Percentiles rank a stretch among this genome's conserved stretches.
Conservation (phyloP, 1,140 invertebrate species). For the Meloidogyne exigua region DNA sequence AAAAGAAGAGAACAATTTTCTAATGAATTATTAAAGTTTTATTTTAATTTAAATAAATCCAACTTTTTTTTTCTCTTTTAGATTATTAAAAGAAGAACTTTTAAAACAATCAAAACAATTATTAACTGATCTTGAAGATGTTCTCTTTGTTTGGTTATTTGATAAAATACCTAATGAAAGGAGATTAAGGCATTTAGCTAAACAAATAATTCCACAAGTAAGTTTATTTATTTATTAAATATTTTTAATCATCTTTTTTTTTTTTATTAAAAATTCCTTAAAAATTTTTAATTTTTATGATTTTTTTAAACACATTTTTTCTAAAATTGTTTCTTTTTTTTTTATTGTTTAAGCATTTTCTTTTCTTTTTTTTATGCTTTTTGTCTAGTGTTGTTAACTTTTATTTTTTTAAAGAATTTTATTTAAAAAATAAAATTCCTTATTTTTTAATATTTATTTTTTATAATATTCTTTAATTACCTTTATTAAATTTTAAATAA, state of each 20-base stretch:
- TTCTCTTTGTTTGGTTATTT: constrained; percentile 11
- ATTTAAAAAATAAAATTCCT: too few species aligned
- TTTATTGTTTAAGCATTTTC: too few species aligned
- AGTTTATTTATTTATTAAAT: not conserved
- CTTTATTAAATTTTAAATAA: too few species aligned
- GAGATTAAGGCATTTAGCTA: constrained; percentile 5
- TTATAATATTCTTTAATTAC: too few species aligned
- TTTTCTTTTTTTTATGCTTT: too few species aligned
- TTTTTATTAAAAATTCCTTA: not conserved
- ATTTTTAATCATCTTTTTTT: too few species aligned
- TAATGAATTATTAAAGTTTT: not conserved
- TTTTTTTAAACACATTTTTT: not conserved
- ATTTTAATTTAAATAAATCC: not conserved
- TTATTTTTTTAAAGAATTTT: not conserved
- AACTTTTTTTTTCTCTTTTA: not conserved
- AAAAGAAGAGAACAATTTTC: not conserved
- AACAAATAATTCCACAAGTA: constrained; percentile 9
- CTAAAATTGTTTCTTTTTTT: too few species aligned
- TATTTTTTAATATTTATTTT: too few species aligned
- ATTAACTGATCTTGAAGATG: not conserved
- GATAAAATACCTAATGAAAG: constrained; percentile 19
- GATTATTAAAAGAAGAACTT: not conserved
- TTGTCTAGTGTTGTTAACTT: not conserved
- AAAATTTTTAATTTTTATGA: not conserved
- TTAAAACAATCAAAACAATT: not conserved